Evolutionary conservation across 2,888 invertebrate genomes (phyloP).

Genomic region (Scaptomyza polygonia): DNA sequence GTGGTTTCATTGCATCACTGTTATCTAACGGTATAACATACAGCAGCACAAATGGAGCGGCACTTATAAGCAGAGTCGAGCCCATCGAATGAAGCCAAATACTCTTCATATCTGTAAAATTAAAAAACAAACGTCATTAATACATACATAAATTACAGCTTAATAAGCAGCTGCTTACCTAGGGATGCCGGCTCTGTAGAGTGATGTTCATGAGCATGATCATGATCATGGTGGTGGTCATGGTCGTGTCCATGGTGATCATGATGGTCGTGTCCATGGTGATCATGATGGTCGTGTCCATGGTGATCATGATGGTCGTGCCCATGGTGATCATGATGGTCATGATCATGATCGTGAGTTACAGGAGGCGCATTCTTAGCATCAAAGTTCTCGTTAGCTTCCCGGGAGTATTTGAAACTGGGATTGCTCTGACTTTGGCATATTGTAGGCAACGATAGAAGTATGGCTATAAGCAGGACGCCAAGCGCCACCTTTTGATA

Average conservation of each 20-base stretch:
- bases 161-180: conserved; percentile 56
- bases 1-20: conserved; percentile 91
- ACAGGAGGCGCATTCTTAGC: conserved; percentile 46
- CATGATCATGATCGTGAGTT: conserved; percentile 43
- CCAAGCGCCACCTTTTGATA: conserved; percentile 69
- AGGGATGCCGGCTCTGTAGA: conserved; percentile 60
- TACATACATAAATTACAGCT: neutral
- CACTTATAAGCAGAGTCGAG: conserved; percentile 96
- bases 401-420: conserved; percentile 92
- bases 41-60: conserved; percentile 96
- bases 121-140: conserved; percentile 17
- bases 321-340: conserved; percentile 44
- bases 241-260: conserved; percentile 48
- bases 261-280: conserved; percentile 41
- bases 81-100: conserved; percentile 93
- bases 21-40: conserved; percentile 97
- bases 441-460: conserved; percentile 81
- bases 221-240: conserved; percentile 43
- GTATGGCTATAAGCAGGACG: conserved; percentile 72
- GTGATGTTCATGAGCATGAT: conserved; percentile 53
- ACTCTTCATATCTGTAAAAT: conserved; percentile 71
- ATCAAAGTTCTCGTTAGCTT: conserved; percentile 85
- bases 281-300: conserved; percentile 41
- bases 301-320: conserved; percentile 41
- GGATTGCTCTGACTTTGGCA: conserved; percentile 87